Base-by-base conservation (phyloP, 2,113 vertebrate genomes). In the Eptatretus burgeri region DNA sequence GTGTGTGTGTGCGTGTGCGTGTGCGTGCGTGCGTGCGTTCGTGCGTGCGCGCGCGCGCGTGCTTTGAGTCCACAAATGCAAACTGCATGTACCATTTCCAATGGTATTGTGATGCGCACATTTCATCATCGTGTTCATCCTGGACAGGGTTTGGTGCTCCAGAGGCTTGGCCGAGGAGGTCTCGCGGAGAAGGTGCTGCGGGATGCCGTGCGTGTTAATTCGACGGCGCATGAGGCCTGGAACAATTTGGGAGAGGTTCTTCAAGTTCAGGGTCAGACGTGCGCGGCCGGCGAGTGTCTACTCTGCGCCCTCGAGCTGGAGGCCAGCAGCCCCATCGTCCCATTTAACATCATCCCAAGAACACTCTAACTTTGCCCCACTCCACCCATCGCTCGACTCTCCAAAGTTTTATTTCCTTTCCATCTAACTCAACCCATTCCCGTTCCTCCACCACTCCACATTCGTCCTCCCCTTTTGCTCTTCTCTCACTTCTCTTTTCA, bases 191-290 rank as follows among this genome's bases (percentile, higher is more conserved):
- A 98, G 71, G 82, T 93, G 63, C 80, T 95, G 68, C 77, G 87
- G 16, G 91, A 98, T 0, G 91, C 91, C 0, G 89, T 95, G 64
- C 91, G 95, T 75, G 85, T 95, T 69, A 95, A 87, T 76, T 89
- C 86, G 12, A 93, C 89, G 0, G 85, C 91, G 67, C 91, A 95
- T 0, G 84, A 91, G 51, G 87, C 93, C 51, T 98, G 91, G 91
- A 93, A 93, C 9, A 83, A 85, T 70, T 80, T 98, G 60, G 91
- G 87, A 0, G 91, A 95, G 75, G 91, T 95, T 70, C 76, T 95
- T 66, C 89, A 94, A 74, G 84, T 85, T 51, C 89, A 98, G 75
- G 89, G 89, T 71, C 85, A 91, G 18, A 76, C 83, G 0, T 77
- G 80, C 0, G 89, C 88, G 0, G 91, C 91, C 0, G 93, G 85